phyloP scores from a whole-genome alignment of 2,113 vertebrate species.

The Lycocorax pyrrhopterus region DNA sequence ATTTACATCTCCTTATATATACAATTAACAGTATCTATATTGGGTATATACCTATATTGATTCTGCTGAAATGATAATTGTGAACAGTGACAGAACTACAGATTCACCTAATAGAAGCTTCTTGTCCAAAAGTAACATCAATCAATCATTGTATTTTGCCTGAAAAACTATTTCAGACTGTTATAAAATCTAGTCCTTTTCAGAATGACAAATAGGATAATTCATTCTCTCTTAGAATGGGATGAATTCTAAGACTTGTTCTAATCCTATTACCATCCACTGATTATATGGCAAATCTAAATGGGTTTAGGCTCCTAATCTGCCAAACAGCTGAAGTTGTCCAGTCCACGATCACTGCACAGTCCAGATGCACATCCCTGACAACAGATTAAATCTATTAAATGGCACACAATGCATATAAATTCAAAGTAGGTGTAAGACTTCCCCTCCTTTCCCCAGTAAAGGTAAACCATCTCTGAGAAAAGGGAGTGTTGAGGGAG shows the following conservation, averaged over 20 bases:
- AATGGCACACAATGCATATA: background rate
- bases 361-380: background rate
- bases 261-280: background rate
- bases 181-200: background rate
- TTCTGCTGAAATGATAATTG: background rate
- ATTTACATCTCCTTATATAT: background rate
- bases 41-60: no score
- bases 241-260: background rate
- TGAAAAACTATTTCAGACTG: background rate
- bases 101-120: background rate
- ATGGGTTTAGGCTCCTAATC: background rate
- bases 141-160: background rate
- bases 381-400: background rate
- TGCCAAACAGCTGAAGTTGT: background rate
- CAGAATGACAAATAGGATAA: background rate
- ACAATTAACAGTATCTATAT: background rate
- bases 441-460: background rate
- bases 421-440: background rate
- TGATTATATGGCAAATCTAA: background rate
- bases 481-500: background rate
- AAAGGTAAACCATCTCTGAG: background rate
- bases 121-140: background rate
- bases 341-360: background rate
- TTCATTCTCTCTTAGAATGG: background rate
- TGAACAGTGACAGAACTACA: background rate